Base-by-base conservation (phyloP, 2,113 vertebrate genomes). In the Pterocles gutturalis region DNA sequence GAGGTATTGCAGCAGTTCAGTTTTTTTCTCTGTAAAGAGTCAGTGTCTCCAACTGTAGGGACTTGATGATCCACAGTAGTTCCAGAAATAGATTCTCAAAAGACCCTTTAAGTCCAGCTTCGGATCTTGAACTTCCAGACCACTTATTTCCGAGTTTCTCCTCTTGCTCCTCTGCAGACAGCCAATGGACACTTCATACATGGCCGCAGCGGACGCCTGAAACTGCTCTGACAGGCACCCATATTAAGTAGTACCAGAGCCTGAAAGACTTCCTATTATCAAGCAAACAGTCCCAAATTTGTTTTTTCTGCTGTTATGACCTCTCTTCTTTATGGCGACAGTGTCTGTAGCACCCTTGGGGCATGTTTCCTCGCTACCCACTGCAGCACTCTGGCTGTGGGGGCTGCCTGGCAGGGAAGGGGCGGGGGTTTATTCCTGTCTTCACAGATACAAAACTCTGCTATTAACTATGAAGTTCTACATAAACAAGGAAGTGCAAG, bases 331-430 rank as follows among this genome's bases (percentile, higher is more conserved):
- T 15, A 24, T 2, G 0, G 49, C 1, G 17, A 22, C 22, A 55
- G 25, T 36, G 55, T 41, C 25, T 0, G 0, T 14, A 57, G 57
- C 45, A 46, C 36, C 33, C 34, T 4, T n/a, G 64, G 31, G 73
- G 67, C 38, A 71, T 17, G 6, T 1, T 29, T 53, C 64, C 36
- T 53, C 34, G 45, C 51, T 33, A 24, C 7, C 49, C 22, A 8
- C 26, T 48, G 19, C 75, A 57, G 31, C 33, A 3, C 51, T 10
- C 16, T 10, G 36, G 36, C 38, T 67, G 17, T 67, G 17, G 17
- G 17, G 15, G 34, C 69, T 67, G 57, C 22, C 28, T 57, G 45
- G 55, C 60, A 78, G 41, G 26, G 13, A 48, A 49, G 34, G 36
- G 62, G 19, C 20, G 38, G 45, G 38, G 34, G 6, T 55, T 60